Conservation (phyloP, 2,888 invertebrate species). For the Lymantria monacha region DNA sequence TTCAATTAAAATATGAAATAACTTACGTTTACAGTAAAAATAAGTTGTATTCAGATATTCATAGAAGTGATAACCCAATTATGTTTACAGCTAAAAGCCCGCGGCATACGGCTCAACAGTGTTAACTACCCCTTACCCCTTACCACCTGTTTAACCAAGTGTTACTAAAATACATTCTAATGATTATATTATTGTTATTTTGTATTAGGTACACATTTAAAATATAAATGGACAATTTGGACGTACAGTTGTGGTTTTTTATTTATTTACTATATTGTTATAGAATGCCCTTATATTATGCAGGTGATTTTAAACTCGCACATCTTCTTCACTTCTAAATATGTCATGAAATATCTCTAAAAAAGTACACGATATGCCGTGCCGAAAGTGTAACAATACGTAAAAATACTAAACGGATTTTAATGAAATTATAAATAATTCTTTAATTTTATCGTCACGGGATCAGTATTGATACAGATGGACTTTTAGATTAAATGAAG, state of each 20-base stretch:
- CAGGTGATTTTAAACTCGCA: not conserved
- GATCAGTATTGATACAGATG: too few relatives aligned
- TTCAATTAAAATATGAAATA: slow-evolving; percentile 83
- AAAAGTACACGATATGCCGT: too few relatives aligned
- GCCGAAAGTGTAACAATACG: too few relatives aligned
- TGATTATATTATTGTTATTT: slow-evolving; percentile 79
- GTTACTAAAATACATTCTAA: slow-evolving; percentile 72
- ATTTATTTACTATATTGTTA: slow-evolving; percentile 63
- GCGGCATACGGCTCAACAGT: slow-evolving; percentile 46
- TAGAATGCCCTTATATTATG: slow-evolving; percentile 47
- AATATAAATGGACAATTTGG: slow-evolving; percentile 82
- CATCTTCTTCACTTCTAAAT: too few relatives aligned
- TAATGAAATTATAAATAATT: too few relatives aligned
- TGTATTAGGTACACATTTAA: slow-evolving; percentile 79
- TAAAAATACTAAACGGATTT: too few relatives aligned
- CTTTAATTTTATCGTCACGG: too few relatives aligned
- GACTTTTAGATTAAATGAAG: too few relatives aligned
- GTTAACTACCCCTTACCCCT: slow-evolving; percentile 59
- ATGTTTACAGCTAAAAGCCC: slow-evolving; percentile 59
- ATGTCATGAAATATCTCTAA: too few relatives aligned
- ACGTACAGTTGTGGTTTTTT: slow-evolving; percentile 79
- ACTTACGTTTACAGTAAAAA: slow-evolving; percentile 81
- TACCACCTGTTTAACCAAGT: slow-evolving; percentile 62
- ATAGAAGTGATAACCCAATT: slow-evolving; percentile 62
- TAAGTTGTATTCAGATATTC: slow-evolving; percentile 77